Percentiles rank a stretch among this genome's conserved stretches.
Conservation (phyloP, 2,888 invertebrate species). For the Atethmia centrago region DNA sequence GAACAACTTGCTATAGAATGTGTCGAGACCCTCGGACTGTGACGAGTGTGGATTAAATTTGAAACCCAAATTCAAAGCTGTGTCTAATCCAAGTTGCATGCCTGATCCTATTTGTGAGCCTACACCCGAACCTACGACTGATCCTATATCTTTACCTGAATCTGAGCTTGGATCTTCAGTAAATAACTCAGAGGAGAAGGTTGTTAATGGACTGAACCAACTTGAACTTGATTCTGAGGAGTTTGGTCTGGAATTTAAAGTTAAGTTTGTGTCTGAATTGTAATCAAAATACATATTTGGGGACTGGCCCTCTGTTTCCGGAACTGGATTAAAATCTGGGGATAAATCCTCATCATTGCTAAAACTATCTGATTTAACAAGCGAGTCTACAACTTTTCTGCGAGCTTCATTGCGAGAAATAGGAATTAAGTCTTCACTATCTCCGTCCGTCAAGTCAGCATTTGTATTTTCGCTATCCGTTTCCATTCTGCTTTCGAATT, state of each 20-base stretch:
- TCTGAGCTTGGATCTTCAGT: not conserved
- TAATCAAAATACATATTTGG: not conserved
- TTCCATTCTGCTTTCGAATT: not conserved
- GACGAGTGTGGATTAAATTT: conserved; percentile 7
- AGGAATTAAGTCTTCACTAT: not conserved
- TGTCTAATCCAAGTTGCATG: not conserved
- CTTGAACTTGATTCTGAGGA: conserved; percentile 4
- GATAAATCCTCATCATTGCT: not conserved
- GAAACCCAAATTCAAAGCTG: conserved; percentile 4
- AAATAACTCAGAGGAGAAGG: not conserved
- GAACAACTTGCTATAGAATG: conserved; percentile 16
- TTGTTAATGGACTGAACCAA: not conserved
- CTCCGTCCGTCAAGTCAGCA: not conserved
- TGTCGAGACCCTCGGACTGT: not conserved
- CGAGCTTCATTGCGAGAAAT: not conserved
- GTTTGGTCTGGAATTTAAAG: not conserved
- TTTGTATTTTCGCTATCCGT: conserved; percentile 17
- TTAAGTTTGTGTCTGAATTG: conserved; percentile 7
- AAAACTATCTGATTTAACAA: not conserved
- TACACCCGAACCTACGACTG: not conserved
- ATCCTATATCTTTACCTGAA: not conserved
- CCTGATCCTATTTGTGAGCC: not conserved
- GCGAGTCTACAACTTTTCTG: not conserved
- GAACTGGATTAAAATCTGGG: not conserved
- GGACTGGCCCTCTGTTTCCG: not conserved